These are phyloP conservation scores for Synchiropus splendidus DNA, from an alignment of 2,113 vertebrate genomes.

Conservation along the genomic window DNA sequence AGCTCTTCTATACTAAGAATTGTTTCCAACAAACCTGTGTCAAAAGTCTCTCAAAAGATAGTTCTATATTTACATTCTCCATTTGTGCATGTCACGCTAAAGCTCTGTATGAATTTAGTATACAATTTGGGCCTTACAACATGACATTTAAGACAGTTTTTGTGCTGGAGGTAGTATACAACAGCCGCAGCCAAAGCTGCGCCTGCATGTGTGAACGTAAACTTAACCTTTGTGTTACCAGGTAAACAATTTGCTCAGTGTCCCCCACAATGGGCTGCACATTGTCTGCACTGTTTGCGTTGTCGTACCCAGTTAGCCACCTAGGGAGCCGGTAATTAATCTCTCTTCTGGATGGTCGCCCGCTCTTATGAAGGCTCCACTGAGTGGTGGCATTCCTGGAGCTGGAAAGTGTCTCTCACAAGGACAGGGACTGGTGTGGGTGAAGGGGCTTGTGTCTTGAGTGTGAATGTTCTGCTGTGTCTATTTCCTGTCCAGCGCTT, in stretches of 20 bases:
- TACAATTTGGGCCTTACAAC: too few relatives aligned
- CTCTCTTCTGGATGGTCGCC: conserved; percentile 23
- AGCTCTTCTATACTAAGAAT: too few relatives aligned
- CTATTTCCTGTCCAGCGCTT: conserved; percentile 11
- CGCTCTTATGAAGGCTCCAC: conserved; percentile 14
- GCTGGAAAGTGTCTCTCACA: conserved; percentile 22
- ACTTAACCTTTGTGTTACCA: conserved; percentile 10
- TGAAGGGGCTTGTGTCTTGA: conserved; percentile 1
- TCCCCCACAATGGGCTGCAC: conserved; percentile 2
- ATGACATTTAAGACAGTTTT: too few relatives aligned
- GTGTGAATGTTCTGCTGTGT: conserved; percentile 5
- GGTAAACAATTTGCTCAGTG: conserved; percentile 1
- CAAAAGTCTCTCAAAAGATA: too few relatives aligned
- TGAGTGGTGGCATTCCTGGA: conserved; percentile 8
- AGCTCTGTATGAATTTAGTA: too few relatives aligned
- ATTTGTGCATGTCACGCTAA: too few relatives aligned
- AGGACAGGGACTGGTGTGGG: conserved; percentile 17
- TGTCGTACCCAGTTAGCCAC: conserved; percentile 26
- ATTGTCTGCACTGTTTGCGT: conserved; percentile 14
- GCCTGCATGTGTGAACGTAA: conserved; percentile 2
- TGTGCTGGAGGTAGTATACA: too few relatives aligned
- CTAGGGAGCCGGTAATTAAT: conserved; percentile 33
- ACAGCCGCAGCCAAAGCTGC: too few relatives aligned
- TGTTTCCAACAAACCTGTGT: too few relatives aligned
- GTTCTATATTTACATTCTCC: too few relatives aligned